Percentiles rank a stretch among this genome's conserved stretches.
Evolutionary conservation across 1,140 invertebrate genomes (phyloP).

Genomic region (Agrypnia vestita): DNA sequence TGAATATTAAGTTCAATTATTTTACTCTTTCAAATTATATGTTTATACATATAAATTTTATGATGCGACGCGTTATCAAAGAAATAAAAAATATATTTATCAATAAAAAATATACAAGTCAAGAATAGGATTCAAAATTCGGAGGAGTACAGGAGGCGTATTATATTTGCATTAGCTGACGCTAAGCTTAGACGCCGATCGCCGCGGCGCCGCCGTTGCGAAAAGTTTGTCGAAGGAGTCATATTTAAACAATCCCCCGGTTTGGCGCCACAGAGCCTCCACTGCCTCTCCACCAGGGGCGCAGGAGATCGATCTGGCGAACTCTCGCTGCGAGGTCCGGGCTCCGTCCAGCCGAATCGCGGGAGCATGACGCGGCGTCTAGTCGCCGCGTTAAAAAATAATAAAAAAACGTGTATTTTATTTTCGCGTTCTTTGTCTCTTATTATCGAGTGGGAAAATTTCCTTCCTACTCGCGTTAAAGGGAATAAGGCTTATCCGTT

Average conservation of each 20-base stretch:
- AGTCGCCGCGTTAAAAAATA: not conserved
- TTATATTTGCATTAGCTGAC: too few species aligned
- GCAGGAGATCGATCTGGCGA: slow-evolving; percentile 41
- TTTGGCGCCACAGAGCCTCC: slow-evolving; percentile 47
- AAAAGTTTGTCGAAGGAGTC: slow-evolving; percentile 46
- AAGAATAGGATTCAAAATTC: too few species aligned
- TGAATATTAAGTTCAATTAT: too few species aligned
- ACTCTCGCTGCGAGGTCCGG: not conserved
- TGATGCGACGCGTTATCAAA: too few species aligned
- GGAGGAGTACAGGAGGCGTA: too few species aligned
- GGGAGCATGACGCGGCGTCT: not conserved
- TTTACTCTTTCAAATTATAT: too few species aligned
- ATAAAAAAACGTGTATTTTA: not conserved
- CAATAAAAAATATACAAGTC: too few species aligned
- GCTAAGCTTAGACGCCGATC: too few species aligned
- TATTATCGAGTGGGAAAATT: slow-evolving; percentile 5
- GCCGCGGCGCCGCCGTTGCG: not conserved
- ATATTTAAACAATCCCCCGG: slow-evolving; percentile 35
- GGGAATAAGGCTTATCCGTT: slow-evolving; percentile 26
- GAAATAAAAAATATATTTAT: too few species aligned
- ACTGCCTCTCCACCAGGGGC: slow-evolving; percentile 10
- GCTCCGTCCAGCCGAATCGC: not conserved
- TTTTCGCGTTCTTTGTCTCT: not conserved
- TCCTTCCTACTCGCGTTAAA: slow-evolving; percentile 2
- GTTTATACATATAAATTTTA: too few species aligned